Conservation (phyloP, 1,140 invertebrate genomes). For the Portunus trituberculatus region DNA sequence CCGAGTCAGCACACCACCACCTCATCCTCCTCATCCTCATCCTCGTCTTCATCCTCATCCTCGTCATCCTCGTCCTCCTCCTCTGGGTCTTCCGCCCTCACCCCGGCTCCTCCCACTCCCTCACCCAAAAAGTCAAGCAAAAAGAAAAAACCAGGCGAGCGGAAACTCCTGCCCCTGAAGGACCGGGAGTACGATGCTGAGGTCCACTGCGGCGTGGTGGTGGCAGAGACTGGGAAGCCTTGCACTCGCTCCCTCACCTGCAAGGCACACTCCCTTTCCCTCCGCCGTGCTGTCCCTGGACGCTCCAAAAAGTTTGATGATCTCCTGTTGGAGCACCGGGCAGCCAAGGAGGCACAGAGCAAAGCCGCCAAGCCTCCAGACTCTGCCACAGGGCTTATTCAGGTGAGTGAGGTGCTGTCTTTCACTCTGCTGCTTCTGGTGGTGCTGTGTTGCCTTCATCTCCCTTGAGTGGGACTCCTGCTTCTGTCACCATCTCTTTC, state of each 20-base stretch:
- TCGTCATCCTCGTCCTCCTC: constrained; percentile 29
- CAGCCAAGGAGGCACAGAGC: constrained; percentile 83
- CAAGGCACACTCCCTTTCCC: constrained; percentile 89
- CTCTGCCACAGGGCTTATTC: constrained; percentile 64
- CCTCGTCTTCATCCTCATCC: not conserved
- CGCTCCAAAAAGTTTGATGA: constrained; percentile 90
- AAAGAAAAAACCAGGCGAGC: constrained; percentile 78
- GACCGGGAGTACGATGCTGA: constrained; percentile 89
- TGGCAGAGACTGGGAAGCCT: constrained; percentile 85
- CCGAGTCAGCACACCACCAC: constrained; percentile 65
- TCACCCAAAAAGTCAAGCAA: constrained; percentile 78
- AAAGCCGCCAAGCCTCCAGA: constrained; percentile 73
- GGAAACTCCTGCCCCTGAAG: constrained; percentile 83
- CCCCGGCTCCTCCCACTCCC: constrained; percentile 65
- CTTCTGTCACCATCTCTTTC: not conserved
- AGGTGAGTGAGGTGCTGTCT: constrained; percentile 52
- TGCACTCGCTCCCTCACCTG: constrained; percentile 92
- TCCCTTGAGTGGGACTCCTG: too few species aligned
- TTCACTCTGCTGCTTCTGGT: constrained; percentile 35
- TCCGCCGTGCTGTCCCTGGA: constrained; percentile 87
- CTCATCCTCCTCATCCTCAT: not conserved
- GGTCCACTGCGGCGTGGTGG: constrained; percentile 89
- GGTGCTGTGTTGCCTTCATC: constrained; percentile 41
- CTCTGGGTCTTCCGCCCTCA: constrained; percentile 58
- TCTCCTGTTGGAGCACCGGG: constrained; percentile 88